phyloP scores from a whole-genome alignment of 2,113 vertebrate genomes.

The Onychorhynchus coronatus region DNA sequence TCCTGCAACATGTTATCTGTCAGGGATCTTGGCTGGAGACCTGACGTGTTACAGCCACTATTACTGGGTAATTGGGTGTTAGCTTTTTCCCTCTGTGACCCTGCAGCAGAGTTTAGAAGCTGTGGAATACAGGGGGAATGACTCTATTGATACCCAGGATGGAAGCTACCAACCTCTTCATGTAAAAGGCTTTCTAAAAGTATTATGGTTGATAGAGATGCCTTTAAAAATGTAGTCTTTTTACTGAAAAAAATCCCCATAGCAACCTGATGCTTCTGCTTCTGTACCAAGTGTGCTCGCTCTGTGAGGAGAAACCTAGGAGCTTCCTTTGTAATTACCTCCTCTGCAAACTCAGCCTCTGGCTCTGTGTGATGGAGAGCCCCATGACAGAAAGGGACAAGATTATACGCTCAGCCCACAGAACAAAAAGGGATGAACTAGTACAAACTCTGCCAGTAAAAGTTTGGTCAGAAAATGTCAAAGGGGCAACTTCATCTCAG shows the following conservation, averaged over 20 bases:
- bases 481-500: background rate
- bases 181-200: background rate
- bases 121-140: background rate
- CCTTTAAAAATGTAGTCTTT: background rate
- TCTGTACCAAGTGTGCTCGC: background rate
- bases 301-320: background rate
- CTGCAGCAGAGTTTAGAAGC: background rate
- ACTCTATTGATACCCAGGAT: background rate
- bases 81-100: background rate
- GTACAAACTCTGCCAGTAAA: background rate
- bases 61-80: background rate
- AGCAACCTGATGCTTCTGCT: background rate
- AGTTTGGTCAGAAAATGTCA: background rate
- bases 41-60: background rate
- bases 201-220: background rate
- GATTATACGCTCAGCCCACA: background rate
- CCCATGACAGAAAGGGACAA: background rate
- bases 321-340: background rate
- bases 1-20: background rate
- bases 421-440: background rate
- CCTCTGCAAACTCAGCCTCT: background rate
- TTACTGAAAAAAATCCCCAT: background rate
- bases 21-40: background rate
- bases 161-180: background rate
- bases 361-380: background rate